Evolutionary conservation across 1,140 invertebrate species (phyloP), one percentile per base, ranked within the genome.

Genomic region (Aphelenchoides avenae): DNA sequence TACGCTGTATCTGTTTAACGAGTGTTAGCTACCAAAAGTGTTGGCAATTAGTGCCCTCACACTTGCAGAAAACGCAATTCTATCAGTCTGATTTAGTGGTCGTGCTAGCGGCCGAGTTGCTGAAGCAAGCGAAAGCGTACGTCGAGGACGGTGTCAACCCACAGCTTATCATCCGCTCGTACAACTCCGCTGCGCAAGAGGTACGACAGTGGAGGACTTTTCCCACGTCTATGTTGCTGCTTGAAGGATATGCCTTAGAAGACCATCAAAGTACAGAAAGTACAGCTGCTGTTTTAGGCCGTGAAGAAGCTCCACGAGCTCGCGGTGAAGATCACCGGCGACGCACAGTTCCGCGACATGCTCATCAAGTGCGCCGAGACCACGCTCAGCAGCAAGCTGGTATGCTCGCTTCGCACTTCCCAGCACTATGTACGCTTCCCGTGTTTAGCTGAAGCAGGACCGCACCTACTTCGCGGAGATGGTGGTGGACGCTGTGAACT

Each of bases 101-200:
- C 1, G 78, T 99, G 36, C 79, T 99, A 42, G 89, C 94, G 43
- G 90, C 89, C 6, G 93, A 98, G 80, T 87, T 97, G 65, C 80
- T 99, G 43, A 96, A 95, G 78, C 87, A 94, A 77, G 83, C 91
- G 33, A 97, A 97, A 78, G 85, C 87, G 1, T 95, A 89, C 75
- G 84, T 98, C 27, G 95, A 99, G 78, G 95, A 99, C 78, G 91
- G 87, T 22, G 91, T 98, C 9, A 93, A 98, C 79, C 89, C 94
- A 0, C 84, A 92, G 57, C 83, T 94, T 50, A 87, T 97, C 18
- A 89, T 95, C 24, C 85, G 86, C 65, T 86, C 91, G 6, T 84
- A 92, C 27, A 84, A 91, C 26, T 86, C 85, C 61, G 89, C 89
- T 0, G 81, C 87, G 7, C 80, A 85, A 62, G 77, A 96, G 39